Conservation (phyloP, 2,797 vertebrate species). For the Botia kubotai region DNA sequence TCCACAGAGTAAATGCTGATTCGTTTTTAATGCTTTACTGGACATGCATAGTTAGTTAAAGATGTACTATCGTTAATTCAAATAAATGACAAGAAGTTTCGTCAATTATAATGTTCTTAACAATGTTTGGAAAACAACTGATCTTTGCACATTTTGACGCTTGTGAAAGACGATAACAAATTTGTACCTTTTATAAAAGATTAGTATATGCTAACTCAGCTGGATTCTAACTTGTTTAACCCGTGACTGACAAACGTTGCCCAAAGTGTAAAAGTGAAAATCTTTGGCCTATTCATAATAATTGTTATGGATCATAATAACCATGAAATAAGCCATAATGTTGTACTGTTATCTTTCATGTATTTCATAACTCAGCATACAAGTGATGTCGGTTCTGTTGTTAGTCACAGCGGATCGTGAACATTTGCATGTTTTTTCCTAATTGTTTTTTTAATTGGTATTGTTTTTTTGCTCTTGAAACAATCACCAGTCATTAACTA, state of each 20-base stretch:
- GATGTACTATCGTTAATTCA: not conserved
- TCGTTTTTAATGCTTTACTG: not conserved
- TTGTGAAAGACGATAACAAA: not conserved
- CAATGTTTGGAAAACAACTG: not conserved
- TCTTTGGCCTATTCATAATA: not conserved
- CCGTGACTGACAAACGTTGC: not conserved
- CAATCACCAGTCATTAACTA: not conserved
- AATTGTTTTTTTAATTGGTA: not conserved
- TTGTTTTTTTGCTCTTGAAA: not conserved
- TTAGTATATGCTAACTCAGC: not conserved
- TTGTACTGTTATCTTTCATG: not conserved
- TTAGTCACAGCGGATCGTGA: not conserved
- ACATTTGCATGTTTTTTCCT: constrained; percentile 28
- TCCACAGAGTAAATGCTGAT: not conserved
- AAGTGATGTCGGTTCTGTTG: not conserved
- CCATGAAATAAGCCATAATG: too few relatives aligned
- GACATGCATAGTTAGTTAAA: not conserved
- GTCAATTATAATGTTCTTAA: not conserved
- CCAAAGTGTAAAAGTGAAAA: not conserved
- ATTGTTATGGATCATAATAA: not conserved
- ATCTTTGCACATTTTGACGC: not conserved
- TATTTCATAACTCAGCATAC: not conserved
- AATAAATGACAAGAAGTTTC: not conserved
- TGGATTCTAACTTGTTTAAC: not conserved
- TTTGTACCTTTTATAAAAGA: not conserved